Conservation (phyloP, 2,797 vertebrate genomes). For the Enteromius argenteus region DNA sequence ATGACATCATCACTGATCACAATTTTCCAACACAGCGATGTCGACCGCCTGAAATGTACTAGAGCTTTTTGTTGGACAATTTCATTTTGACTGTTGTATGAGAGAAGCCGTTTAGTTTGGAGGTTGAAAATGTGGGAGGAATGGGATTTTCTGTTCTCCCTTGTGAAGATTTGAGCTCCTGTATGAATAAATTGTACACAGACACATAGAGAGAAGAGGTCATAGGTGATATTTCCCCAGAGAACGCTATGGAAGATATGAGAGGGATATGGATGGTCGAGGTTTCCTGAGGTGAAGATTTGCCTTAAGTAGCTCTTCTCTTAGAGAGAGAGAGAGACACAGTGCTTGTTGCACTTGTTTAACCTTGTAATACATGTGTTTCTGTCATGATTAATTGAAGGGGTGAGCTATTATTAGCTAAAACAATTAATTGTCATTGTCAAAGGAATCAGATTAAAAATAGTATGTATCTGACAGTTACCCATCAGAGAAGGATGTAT, state of each 20-base stretch:
- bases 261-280: conserved; percentile 46
- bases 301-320: conserved; percentile 17
- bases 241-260: conserved; percentile 12
- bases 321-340: neutral
- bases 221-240: conserved; percentile 31
- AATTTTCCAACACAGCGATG: neutral
- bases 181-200: conserved; percentile 42
- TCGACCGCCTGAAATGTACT: neutral
- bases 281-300: conserved; percentile 28
- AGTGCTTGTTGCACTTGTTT: conserved; percentile 14
- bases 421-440: neutral
- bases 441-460: neutral
- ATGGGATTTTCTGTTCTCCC: neutral
- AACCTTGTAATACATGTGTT: conserved; percentile 23
- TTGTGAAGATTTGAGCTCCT: conserved; percentile 25
- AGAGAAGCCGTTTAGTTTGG: conserved; percentile 7
- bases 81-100: neutral
- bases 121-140: conserved; percentile 1
- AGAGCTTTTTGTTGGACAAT: neutral
- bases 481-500: neutral
- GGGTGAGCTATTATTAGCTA: neutral
- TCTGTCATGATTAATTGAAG: conserved; percentile 21
- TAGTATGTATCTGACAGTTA: neutral
- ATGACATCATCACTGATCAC: conserved; percentile 24
- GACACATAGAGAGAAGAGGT: conserved; percentile 24